Percentiles rank a stretch among this genome's conserved stretches.
phyloP scores from a whole-genome alignment of 2,113 vertebrate species.

The Otus sunia region DNA sequence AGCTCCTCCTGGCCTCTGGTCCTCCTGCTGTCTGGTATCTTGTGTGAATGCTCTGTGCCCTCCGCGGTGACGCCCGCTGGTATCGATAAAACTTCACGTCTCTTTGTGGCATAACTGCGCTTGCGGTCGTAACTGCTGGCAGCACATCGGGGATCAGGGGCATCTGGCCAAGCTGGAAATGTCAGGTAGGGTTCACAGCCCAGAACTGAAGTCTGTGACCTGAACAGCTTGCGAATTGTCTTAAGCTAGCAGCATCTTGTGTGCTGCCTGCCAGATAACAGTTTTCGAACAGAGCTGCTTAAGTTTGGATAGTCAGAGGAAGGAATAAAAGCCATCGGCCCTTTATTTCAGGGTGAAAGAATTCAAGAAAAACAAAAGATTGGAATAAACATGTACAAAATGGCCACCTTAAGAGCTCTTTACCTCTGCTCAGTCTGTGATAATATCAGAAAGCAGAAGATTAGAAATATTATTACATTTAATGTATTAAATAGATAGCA shows the following conservation, averaged over 20 bases:
- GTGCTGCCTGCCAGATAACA: neutral
- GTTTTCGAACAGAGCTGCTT: neutral
- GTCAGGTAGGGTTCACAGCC: neutral
- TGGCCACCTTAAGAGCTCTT: neutral
- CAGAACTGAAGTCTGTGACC: neutral
- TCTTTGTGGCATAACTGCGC: accelerated
- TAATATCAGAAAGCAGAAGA: neutral
- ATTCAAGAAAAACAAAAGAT: neutral
- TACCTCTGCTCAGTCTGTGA: neutral
- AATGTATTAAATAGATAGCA: neutral
- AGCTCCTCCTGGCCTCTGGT: neutral
- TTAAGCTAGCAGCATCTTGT: neutral
- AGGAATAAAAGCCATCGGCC: neutral
- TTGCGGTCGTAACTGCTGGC: accelerated
- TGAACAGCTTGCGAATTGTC: neutral
- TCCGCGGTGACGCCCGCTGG: accelerated
- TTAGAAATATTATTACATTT: neutral
- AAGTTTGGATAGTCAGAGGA: neutral
- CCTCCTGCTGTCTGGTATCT: neutral
- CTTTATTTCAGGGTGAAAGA: neutral
- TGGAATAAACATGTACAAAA: neutral
- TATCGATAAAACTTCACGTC: accelerated
- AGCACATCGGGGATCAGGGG: accelerated
- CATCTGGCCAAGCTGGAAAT: neutral
- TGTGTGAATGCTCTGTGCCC: neutral